Conservation (phyloP, 2,888 invertebrate genomes). For the Tromatobia lineatoria region DNA sequence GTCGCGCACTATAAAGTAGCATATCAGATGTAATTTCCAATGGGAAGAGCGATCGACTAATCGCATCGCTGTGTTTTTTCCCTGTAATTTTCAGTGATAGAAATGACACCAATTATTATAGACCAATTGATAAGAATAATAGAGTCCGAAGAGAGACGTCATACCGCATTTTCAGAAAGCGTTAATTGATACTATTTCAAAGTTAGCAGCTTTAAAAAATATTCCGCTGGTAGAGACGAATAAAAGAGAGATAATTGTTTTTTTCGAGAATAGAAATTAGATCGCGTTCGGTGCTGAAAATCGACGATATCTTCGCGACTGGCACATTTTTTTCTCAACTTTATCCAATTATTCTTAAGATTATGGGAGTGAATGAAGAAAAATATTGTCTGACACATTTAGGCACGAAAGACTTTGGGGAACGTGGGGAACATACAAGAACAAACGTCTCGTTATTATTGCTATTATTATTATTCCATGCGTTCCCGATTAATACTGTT, state of each 20-base stretch:
- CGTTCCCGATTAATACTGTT: neutral
- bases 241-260: neutral
- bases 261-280: neutral
- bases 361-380: conserved; percentile 10
- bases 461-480: neutral
- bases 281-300: conserved; percentile 20
- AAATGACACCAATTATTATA: conserved; percentile 63
- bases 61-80: conserved; percentile 25
- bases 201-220: conserved; percentile 14
- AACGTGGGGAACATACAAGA: conserved; percentile 28
- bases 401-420: conserved; percentile 16
- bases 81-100: conserved; percentile 53
- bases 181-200: neutral
- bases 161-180: conserved; percentile 18
- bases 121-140: conserved; percentile 60
- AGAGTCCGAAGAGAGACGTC: conserved; percentile 52
- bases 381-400: conserved; percentile 14
- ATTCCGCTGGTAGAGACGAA: conserved; percentile 23
- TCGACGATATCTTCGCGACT: conserved; percentile 15
- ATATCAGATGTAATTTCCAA: conserved; percentile 56
- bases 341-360: conserved; percentile 16
- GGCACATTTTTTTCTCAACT: neutral
- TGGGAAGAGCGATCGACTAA: conserved; percentile 22
- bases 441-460: conserved; percentile 17
- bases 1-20: conserved; percentile 42